Evolutionary conservation across 1,140 invertebrate species (phyloP), one percentile per base, ranked within the genome.

Genomic region (Ceratosolen fusciceps): DNA sequence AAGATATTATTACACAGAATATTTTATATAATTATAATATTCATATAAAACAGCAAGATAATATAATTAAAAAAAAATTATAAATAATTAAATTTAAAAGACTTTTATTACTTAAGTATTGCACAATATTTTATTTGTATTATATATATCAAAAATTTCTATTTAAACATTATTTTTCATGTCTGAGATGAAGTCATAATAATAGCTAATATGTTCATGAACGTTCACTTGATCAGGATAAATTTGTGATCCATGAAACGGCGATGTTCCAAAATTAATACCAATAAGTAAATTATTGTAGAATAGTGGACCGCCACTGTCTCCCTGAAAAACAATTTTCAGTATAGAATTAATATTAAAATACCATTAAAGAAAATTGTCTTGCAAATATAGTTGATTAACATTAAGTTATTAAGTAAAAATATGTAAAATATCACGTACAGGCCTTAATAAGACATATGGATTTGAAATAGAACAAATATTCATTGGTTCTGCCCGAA

Each of bases 241-340:
- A 60, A 60, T 29, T 1, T 31, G 9, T 60, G 26, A 9, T 16
- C 2, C 0, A 24, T 24, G 24, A 10, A 60, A 31, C 31, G 58
- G 58, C 1, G 26, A 5, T 60, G 58, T 60, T 31, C 58, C 58
- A 29, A 60, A 60, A 60, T 60, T 29, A 60, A 60, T 14, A 31
- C 19, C 58, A 60, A 60, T 60, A 31, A 60, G 12, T 12, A 60
- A 29, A 31, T 60, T 31, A 12, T 0, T 1, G 2, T 1, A 31
- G 31, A 60, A 26, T 29, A 60, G 58, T 31, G 58, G 58, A 29
- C 58, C 58, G 7, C 58, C 58, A 16, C 58, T 60, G 58, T 60
- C 58, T 60, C 58, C 58, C 58, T 60, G 43, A 9, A 60, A 60
- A 60, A 29, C 14, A 60, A 31, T 29, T 12, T 54, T 54, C 21